A percentile compares a stretch with the other conserved stretches of the same genome.
Evolutionary conservation across 2,888 invertebrate genomes (phyloP).

Genomic region (Lucinisca nassula): DNA sequence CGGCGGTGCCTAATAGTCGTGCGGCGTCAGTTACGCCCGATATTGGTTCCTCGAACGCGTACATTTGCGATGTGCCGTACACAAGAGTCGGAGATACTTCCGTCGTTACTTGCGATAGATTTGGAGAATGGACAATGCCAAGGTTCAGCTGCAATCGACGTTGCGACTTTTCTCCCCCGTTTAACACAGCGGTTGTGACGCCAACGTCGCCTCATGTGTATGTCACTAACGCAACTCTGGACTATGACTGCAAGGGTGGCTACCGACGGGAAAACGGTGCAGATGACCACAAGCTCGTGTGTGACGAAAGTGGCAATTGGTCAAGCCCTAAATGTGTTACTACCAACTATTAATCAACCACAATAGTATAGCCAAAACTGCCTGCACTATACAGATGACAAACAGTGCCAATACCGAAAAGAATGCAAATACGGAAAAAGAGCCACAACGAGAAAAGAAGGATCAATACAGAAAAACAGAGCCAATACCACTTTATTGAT

Average conservation of each 20-base stretch:
- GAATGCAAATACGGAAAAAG: too few relatives aligned
- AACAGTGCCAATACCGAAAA: too few relatives aligned
- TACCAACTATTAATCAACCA: too few relatives aligned
- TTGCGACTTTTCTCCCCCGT: not conserved
- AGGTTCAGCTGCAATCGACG: not conserved
- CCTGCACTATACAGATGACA: too few relatives aligned
- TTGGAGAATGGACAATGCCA: not conserved
- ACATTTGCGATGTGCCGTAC: not conserved
- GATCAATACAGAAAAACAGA: too few relatives aligned
- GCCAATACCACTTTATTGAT: too few relatives aligned
- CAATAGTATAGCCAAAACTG: too few relatives aligned
- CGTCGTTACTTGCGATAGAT: not conserved
- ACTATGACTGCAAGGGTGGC: not conserved
- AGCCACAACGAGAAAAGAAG: too few relatives aligned
- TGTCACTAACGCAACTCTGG: not conserved
- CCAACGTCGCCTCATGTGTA: not conserved
- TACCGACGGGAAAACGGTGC: not conserved
- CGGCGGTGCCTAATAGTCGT: not conserved
- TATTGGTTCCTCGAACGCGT: not conserved
- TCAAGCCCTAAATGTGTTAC: not conserved
- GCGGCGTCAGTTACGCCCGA: not conserved
- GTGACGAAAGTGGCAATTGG: not conserved
- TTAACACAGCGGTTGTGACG: not conserved
- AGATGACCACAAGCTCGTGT: not conserved
- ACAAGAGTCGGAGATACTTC: not conserved